phyloP scores from a whole-genome alignment of 2,888 invertebrate species.

The Galerucella nymphaeae region DNA sequence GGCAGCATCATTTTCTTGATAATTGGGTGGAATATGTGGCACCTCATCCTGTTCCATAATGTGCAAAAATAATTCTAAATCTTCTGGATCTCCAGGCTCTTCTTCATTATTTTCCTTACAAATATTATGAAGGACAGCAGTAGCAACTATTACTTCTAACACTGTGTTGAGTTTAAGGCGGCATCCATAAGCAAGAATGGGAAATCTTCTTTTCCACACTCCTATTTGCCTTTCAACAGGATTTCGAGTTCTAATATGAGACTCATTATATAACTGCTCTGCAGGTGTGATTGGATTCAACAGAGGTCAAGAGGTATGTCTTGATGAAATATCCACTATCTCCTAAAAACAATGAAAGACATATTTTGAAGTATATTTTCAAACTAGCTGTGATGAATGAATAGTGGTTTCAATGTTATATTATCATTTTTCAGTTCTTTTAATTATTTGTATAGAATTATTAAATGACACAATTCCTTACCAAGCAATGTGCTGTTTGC shows the following conservation, averaged over 20 bases:
- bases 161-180: conserved; percentile 38
- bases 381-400: neutral
- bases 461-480: neutral
- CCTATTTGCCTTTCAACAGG: conserved; percentile 42
- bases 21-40: neutral
- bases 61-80: conserved; percentile 6
- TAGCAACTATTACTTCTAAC: conserved; percentile 42
- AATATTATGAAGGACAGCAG: conserved; percentile 46
- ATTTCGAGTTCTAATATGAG: conserved; percentile 45
- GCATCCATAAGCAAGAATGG: conserved; percentile 40
- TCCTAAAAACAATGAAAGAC: too few relatives aligned
- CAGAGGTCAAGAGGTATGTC: conserved; percentile 44
- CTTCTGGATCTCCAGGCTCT: conserved; percentile 30
- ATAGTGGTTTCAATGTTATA: neutral
- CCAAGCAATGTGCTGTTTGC: conserved; percentile 11
- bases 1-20: too few relatives aligned
- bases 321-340: conserved; percentile 42
- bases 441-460: neutral
- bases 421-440: neutral
- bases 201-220: conserved; percentile 47
- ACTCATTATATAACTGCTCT: conserved; percentile 47
- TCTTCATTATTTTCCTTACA: conserved; percentile 33
- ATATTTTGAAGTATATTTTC: neutral
- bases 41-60: neutral
- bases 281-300: conserved; percentile 39